A percentile compares a stretch with the other conserved stretches of the same genome.
These are phyloP conservation scores for Marmota flaviventris DNA, from an alignment of 2,113 vertebrate genomes.

Conservation along the genomic window DNA sequence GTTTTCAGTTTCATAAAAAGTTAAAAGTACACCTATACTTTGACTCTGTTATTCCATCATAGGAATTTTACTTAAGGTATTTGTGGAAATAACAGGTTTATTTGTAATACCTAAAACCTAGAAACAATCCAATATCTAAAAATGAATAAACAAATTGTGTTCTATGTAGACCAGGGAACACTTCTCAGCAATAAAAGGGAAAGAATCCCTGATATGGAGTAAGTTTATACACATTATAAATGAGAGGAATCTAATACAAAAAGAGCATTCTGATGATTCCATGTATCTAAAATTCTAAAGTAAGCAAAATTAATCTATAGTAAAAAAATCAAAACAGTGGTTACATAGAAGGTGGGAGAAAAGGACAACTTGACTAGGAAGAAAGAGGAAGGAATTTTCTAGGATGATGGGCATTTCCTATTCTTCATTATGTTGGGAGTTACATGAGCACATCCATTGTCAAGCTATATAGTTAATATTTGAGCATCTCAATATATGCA, in stretches of 20 bases:
- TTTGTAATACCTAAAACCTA: not conserved
- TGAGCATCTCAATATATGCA: not conserved
- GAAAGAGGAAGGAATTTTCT: not conserved
- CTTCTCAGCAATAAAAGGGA: slow-evolving; percentile 28
- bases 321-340: slow-evolving; percentile 6
- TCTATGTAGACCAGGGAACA: not conserved
- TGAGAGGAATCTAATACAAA: slow-evolving; percentile 22
- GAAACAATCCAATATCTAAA: not conserved
- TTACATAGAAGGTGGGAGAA: not conserved
- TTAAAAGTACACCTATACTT: not conserved
- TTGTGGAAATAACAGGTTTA: not conserved
- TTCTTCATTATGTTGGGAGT: not conserved
- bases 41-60: not conserved
- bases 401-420: not conserved
- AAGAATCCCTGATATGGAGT: not conserved
- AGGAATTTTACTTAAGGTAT: slow-evolving; percentile 31
- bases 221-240: not conserved
- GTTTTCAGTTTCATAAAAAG: not conserved
- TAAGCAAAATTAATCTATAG: not conserved
- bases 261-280: not conserved
- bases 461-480: not conserved
- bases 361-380: not conserved
- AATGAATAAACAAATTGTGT: not conserved
- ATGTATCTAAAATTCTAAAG: not conserved
- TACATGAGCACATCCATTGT: not conserved